A percentile compares a stretch with the other conserved stretches of the same genome.
Evolutionary conservation across 2,888 invertebrate species (phyloP).

Genomic region (Andrena flavipes): DNA sequence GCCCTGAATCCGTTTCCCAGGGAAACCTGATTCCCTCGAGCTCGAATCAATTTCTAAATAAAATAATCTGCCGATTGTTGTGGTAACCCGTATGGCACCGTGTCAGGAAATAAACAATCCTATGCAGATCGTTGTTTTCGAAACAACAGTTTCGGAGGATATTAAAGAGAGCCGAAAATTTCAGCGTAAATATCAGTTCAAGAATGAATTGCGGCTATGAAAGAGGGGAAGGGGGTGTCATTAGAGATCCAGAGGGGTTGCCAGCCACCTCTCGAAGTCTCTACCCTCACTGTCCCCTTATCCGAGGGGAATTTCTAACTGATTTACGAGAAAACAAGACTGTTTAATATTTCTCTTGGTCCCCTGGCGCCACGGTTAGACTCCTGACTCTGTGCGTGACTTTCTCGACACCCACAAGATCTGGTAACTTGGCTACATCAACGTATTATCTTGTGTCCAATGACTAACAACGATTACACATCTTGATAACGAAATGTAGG

Average conservation of each 20-base stretch:
- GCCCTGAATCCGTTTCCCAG: not conserved
- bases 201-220: slow-evolving; percentile 72
- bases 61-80: not conserved
- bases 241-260: slow-evolving; percentile 78
- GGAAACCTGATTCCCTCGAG: not conserved
- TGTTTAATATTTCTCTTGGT: slow-evolving; percentile 83
- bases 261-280: slow-evolving; percentile 75
- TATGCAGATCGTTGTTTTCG: slow-evolving; percentile 7
- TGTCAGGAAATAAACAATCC: slow-evolving; percentile 12
- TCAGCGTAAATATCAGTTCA: slow-evolving; percentile 64
- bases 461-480: not conserved
- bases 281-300: slow-evolving; percentile 75
- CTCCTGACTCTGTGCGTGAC: slow-evolving; percentile 71
- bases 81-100: not conserved
- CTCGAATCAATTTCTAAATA: not conserved
- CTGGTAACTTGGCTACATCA: slow-evolving; percentile 56
- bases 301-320: slow-evolving; percentile 82
- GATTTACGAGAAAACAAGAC: slow-evolving; percentile 85
- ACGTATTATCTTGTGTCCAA: slow-evolving; percentile 18
- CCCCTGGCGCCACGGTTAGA: slow-evolving; percentile 80
- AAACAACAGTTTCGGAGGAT: not conserved
- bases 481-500: not conserved
- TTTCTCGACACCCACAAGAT: slow-evolving; percentile 47
- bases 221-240: slow-evolving; percentile 74
- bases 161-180: slow-evolving; percentile 57